These are phyloP conservation scores for Montipora cactus DNA, from an alignment of 64 coral and sea anemone species.

Conservation along the genomic window DNA sequence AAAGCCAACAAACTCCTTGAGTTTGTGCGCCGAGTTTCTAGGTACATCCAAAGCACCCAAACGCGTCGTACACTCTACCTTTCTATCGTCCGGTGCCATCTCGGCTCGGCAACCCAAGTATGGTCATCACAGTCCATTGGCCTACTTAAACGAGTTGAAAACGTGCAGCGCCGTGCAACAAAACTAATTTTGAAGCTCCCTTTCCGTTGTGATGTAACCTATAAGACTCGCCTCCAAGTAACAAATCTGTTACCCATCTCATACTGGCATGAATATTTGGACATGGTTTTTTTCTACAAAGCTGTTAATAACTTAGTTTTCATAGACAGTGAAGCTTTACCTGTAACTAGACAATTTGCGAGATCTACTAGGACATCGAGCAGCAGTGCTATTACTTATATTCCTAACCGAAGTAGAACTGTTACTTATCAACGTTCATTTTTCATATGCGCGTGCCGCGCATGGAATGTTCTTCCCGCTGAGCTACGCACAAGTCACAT, in stretches of 20 bases:
- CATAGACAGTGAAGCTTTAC: too few relatives aligned
- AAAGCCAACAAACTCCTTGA: slow-evolving; percentile 55
- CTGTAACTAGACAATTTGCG: too few relatives aligned
- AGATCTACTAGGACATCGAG: too few relatives aligned
- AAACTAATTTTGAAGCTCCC: slow-evolving; percentile 22
- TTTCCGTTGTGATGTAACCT: slow-evolving; percentile 6
- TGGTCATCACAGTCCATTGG: slow-evolving; percentile 21
- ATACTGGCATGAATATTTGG: slow-evolving; percentile 31
- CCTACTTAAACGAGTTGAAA: not conserved
- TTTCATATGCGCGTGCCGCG: too few relatives aligned
- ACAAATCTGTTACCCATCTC: slow-evolving; percentile 15
- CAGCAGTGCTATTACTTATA: too few relatives aligned
- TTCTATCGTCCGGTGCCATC: slow-evolving; percentile 38
- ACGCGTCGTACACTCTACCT: slow-evolving; percentile 36
- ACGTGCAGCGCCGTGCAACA: slow-evolving; percentile 23
- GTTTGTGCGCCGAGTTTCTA: slow-evolving; percentile 36
- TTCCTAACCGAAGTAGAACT: too few relatives aligned
- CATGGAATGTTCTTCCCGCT: too few relatives aligned
- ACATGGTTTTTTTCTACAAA: slow-evolving; percentile 21
- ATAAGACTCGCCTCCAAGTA: slow-evolving; percentile 13
- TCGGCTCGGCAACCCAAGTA: slow-evolving; percentile 31
- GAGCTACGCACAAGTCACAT: too few relatives aligned
- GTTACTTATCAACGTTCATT: too few relatives aligned
- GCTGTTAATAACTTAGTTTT: not conserved
- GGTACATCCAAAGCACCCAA: slow-evolving; percentile 30